Conservation (phyloP, 2,888 invertebrate species). For the Mechanitis mazaeus region DNA sequence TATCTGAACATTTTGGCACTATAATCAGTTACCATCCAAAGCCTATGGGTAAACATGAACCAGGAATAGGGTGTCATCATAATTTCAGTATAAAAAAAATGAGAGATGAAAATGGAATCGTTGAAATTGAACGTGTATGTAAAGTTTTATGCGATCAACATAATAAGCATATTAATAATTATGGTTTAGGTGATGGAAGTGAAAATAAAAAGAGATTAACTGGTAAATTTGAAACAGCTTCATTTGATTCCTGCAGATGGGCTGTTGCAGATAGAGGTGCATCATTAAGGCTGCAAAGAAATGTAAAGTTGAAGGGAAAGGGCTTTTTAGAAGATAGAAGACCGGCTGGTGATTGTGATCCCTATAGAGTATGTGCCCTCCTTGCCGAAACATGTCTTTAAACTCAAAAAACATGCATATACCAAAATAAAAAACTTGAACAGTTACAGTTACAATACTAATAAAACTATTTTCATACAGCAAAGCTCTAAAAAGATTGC, state of each 20-base stretch:
- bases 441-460: background rate
- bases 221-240: constrained; percentile 95
- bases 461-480: background rate
- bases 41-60: constrained; percentile 89
- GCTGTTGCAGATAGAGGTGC: constrained; percentile 94
- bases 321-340: constrained; percentile 96
- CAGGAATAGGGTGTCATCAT: constrained; percentile 90
- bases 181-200: constrained; percentile 88
- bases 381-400: constrained; percentile 50
- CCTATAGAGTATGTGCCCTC: constrained; percentile 80
- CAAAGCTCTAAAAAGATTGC: background rate
- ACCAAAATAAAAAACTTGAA: background rate
- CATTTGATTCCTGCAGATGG: constrained; percentile 90
- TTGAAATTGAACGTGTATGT: constrained; percentile 92
- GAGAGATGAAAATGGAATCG: constrained; percentile 83
- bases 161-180: constrained; percentile 88
- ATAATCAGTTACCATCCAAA: constrained; percentile 83
- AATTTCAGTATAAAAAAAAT: constrained; percentile 93
- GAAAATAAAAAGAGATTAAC: constrained; percentile 96
- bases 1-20: constrained; percentile 90
- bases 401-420: background rate
- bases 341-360: constrained; percentile 94
- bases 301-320: constrained; percentile 88
- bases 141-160: constrained; percentile 75
- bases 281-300: constrained; percentile 94